Base-by-base conservation (phyloP, 2,888 invertebrate genomes). In the Melinaea marsaeus region DNA sequence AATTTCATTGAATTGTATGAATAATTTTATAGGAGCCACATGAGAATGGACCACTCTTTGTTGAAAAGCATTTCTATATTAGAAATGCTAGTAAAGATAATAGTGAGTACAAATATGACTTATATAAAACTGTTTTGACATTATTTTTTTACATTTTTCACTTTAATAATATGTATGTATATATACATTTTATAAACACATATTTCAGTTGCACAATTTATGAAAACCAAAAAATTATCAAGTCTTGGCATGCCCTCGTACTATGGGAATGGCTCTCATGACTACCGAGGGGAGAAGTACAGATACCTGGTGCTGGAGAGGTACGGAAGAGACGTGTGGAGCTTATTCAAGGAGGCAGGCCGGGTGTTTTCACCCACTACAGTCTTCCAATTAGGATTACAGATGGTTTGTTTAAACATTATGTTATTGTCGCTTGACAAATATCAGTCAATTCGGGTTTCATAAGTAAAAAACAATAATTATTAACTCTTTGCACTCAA, bases 21-120 rank as follows among this genome's bases (percentile, higher is more conserved):
- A 3, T 70, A 61, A 64, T 80, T 58, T 45, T 48, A 13, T 75
- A 96, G 96, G 98, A 98, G 88, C 98, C 98, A 9, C 94, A 95
- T 81, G 94, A 92, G 66, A 98, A 98, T 92, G 98, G 98, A 0
- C 98, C 99, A 0, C 86, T 99, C 1, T 99, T 97, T 91, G 96
- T 97, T 57, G 98, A 99, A 89, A 95, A 96, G 90, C 95, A 97
- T 87, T 98, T 98, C 83, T 99, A 96, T 78, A 93, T 95, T 83
- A 92, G 94, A 71, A 94, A 94, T 84, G 94, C 94, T 0, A 95
- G 94, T 76, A 84, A 92, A 72, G 93, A 92, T 67, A 94, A 95
- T 68, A 93, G 95, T 94, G 89, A 92, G 91, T 91, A 22, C 42
- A 42, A 11, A 9, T 42, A 3, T 42, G 9, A 42, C 11, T 42